These are phyloP conservation scores for Oreochromis aureus DNA, from an alignment of 2,113 vertebrate genomes.

Conservation along the genomic window DNA sequence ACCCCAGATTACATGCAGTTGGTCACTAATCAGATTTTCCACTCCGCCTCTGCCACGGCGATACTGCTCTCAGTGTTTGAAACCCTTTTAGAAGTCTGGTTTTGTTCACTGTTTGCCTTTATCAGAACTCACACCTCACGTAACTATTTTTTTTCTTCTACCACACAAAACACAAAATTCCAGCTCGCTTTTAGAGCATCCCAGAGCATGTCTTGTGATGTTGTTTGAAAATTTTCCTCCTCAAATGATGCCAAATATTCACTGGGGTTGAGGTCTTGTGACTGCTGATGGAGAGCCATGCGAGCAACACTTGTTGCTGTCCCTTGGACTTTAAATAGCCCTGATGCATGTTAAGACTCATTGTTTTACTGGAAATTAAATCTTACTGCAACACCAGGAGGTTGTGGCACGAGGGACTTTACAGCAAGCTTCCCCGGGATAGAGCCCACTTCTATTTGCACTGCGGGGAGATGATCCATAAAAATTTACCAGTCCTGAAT, in stretches of 20 bases:
- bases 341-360: not conserved
- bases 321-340: not conserved
- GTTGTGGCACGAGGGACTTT: not conserved
- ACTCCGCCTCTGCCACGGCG: not conserved
- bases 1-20: not conserved
- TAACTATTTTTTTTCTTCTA: not conserved
- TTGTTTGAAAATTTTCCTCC: not conserved
- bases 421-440: not conserved
- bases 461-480: not conserved
- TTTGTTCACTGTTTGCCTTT: not conserved
- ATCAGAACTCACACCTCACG: not conserved
- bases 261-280: slow-evolving; percentile 40
- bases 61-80: not conserved
- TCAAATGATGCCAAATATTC: slow-evolving; percentile 8
- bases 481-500: not conserved
- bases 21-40: slow-evolving; percentile 5
- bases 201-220: slow-evolving; percentile 42
- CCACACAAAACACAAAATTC: not conserved
- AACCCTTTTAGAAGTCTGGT: not conserved
- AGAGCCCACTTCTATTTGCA: not conserved
- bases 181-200: slow-evolving; percentile 1
- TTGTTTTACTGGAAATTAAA: not conserved
- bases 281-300: slow-evolving; percentile 14
- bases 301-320: slow-evolving; percentile 7
- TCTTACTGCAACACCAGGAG: not conserved